Evolutionary conservation across 2,113 vertebrate genomes (phyloP).

Genomic region (Chaenocephalus aceratus): DNA sequence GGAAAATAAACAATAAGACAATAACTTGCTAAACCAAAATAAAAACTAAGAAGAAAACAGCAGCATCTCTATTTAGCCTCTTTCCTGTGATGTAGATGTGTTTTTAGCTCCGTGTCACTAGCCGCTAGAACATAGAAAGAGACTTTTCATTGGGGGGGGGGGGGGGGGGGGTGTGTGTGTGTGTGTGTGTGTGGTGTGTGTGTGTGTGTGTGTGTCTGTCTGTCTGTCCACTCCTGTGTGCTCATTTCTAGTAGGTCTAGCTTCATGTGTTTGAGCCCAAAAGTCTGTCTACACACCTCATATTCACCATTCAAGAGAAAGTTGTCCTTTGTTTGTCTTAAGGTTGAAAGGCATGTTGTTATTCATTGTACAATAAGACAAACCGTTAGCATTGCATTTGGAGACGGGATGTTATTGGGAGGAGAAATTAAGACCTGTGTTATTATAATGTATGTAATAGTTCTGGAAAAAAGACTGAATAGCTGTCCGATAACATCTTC

Average conservation of each 20-base stretch:
- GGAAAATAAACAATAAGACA: neutral
- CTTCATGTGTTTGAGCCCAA: constrained; percentile 26
- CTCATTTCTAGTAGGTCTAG: neutral
- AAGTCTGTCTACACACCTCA: constrained; percentile 14
- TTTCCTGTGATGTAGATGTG: neutral
- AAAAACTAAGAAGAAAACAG: neutral
- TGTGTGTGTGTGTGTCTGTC: constrained; percentile 11
- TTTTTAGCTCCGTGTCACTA: constrained; percentile 10
- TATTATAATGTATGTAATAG: neutral
- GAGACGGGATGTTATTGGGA: constrained; percentile 36
- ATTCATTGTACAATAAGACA: constrained; percentile 1
- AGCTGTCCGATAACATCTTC: neutral
- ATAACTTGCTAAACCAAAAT: too few relatives aligned
- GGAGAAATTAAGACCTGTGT: constrained; percentile 18
- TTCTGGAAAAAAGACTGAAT: neutral
- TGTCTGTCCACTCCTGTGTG: neutral
- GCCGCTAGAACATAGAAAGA: neutral
- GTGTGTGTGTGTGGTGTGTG: constrained; percentile 16
- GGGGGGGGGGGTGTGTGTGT: constrained; percentile 13
- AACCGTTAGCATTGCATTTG: constrained; percentile 21
- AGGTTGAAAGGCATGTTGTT: neutral
- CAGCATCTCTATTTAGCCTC: neutral
- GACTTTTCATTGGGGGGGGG: neutral
- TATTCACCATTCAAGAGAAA: constrained; percentile 27
- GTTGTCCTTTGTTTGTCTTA: constrained; percentile 29